Percentiles rank a stretch among this genome's conserved stretches.
These are phyloP conservation scores for Oncopeltus fasciatus DNA, from an alignment of 1,140 invertebrate species.

Conservation along the genomic window DNA sequence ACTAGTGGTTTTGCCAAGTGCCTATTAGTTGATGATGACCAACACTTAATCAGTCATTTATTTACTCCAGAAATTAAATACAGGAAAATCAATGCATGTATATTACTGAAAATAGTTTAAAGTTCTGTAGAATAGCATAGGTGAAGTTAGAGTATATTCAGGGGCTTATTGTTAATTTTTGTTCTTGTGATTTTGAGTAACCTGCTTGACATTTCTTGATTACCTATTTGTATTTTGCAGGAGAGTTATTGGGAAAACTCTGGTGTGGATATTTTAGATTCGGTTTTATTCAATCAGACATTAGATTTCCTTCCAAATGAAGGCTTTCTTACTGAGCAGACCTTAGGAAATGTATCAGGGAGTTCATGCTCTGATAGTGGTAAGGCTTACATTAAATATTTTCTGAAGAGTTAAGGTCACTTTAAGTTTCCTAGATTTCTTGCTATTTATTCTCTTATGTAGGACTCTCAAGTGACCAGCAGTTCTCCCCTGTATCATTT, in stretches of 20 bases:
- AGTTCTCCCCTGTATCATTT: slow-evolving; percentile 20
- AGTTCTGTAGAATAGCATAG: too few relatives aligned
- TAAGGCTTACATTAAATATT: slow-evolving; percentile 17
- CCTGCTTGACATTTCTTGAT: too few relatives aligned
- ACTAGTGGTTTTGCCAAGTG: too few relatives aligned
- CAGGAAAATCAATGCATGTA: too few relatives aligned
- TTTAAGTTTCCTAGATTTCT: not conserved
- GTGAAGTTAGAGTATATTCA: too few relatives aligned
- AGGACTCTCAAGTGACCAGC: slow-evolving; percentile 23
- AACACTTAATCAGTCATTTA: too few relatives aligned
- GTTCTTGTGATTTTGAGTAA: too few relatives aligned
- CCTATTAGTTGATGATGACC: too few relatives aligned
- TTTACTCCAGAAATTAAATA: too few relatives aligned
- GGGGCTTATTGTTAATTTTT: too few relatives aligned
- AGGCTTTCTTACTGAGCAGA: slow-evolving; percentile 1
- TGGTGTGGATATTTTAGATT: slow-evolving; percentile 22
- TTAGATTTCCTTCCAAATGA: slow-evolving; percentile 15
- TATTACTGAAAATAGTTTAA: too few relatives aligned
- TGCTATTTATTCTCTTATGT: not conserved
- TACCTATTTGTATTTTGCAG: not conserved
- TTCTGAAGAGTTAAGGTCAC: slow-evolving; percentile 3
- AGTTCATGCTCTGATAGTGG: slow-evolving; percentile 25
- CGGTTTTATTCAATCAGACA: slow-evolving; percentile 15
- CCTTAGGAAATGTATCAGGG: slow-evolving; percentile 11
- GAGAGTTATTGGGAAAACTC: slow-evolving; percentile 20